Percentiles rank a stretch among this genome's conserved stretches.
These are phyloP conservation scores for Porites rus DNA, from an alignment of 92 coral and sea anemone species.

Conservation along the genomic window DNA sequence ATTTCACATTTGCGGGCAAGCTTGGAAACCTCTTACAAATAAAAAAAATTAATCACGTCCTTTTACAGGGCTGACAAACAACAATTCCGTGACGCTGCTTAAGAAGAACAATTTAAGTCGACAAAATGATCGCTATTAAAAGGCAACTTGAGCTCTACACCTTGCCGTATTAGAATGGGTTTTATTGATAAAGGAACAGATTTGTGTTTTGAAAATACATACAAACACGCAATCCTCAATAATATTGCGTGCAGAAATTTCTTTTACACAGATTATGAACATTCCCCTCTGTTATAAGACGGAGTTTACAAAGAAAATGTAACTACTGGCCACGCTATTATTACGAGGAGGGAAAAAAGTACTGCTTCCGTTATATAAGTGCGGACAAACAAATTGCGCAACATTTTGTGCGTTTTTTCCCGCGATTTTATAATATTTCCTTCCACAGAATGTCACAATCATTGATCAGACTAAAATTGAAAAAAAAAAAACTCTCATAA, in stretches of 20 bases:
- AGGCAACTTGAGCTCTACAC: background rate
- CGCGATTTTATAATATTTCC: background rate
- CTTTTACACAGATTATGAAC: background rate
- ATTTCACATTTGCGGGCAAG: background rate
- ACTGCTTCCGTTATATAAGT: background rate
- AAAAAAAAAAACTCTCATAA: too few relatives aligned
- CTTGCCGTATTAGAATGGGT: slow-evolving; percentile 6
- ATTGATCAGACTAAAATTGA: too few relatives aligned
- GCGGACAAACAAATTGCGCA: background rate
- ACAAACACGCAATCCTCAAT: slow-evolving; percentile 14
- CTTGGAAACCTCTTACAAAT: background rate
- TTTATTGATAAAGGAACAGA: slow-evolving; percentile 28
- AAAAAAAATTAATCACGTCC: background rate
- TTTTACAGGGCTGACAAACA: background rate
- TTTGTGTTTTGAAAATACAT: slow-evolving; percentile 17
- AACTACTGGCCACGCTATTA: background rate
- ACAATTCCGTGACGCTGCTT: slow-evolving; percentile 7
- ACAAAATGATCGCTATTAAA: background rate
- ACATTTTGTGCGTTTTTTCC: too few relatives aligned
- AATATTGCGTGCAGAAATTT: background rate
- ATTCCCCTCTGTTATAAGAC: background rate
- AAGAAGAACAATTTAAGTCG: background rate
- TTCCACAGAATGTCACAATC: background rate
- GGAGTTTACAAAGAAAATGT: slow-evolving; percentile 4
- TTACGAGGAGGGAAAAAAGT: background rate